Evolutionary conservation across 2,888 invertebrate species (phyloP), one percentile per base, ranked within the genome.

Genomic region (Thecophora atra): DNA sequence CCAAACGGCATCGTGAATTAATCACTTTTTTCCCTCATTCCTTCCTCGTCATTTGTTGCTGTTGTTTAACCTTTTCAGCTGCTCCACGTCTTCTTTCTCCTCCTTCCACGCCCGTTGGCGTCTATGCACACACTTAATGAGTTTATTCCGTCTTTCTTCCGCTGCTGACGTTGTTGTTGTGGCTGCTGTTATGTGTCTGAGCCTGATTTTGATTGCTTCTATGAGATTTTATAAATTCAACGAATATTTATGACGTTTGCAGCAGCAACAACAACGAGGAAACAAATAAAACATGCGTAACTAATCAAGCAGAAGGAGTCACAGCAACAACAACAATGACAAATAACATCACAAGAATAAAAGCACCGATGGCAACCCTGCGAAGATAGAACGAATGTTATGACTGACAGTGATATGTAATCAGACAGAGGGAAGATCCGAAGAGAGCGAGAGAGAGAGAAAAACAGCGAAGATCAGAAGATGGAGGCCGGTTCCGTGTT

Each of bases 221-320:
- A 47, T 47, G 47, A 15, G 47, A 47, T 47, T 47, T n/a, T n/a
- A 26, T 28, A 60, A 60, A 26, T 60, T 60, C 60, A 60, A 47
- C 44, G 64, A 64, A 44, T 67, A 67, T 54, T 67, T 67, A 67
- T 67, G 37, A 42, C 54, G 54, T 54, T 54, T 64, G 64, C 42
- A 42, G n/a, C 47, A 47, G 44, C 60, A 30, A 47, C 64, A 64
- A 64, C 37, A 66, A n/a, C n/a, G n/a, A n/a, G n/a, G n/a, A n/a
- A n/a, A n/a, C n/a, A n/a, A n/a, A n/a, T n/a, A n/a, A n/a, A 73
- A 47, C 74, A 72, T 75, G 73, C 75, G 74, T 75, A 73, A 76
- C 76, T 76, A 76, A 76, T 75, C 74, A 75, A 76, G 73, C 75
- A 68, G 70, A 19, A 60, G 26, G 15, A 56, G 19, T 17, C 65